phyloP scores from a whole-genome alignment of 2,888 invertebrate genomes.

The Julus scandinavius region DNA sequence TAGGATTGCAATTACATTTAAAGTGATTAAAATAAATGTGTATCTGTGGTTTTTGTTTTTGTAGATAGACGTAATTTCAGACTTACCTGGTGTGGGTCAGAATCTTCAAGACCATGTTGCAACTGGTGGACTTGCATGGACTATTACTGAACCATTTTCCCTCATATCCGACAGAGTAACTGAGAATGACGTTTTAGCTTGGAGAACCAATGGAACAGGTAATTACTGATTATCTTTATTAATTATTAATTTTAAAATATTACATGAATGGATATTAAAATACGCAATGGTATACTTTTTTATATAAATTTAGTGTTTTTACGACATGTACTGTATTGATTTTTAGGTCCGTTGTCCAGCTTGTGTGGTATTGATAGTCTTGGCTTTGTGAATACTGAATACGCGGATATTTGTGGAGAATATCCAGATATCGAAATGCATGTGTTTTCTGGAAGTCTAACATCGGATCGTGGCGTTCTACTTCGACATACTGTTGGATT shows the following conservation, averaged over 20 bases:
- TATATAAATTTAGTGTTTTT: too few relatives aligned
- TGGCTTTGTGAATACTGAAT: conserved; percentile 90
- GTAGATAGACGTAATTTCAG: conserved; percentile 73
- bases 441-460: conserved; percentile 72
- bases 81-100: conserved; percentile 81
- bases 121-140: conserved; percentile 81
- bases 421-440: conserved; percentile 95
- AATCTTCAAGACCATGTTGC: conserved; percentile 92
- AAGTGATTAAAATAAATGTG: not conserved
- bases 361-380: conserved; percentile 88
- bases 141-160: conserved; percentile 39
- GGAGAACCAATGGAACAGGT: not conserved
- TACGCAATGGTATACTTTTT: too few relatives aligned
- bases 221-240: not conserved
- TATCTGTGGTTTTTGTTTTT: not conserved
- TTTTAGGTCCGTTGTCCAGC: conserved; percentile 82
- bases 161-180: not conserved
- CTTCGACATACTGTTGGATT: not conserved
- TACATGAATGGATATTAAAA: too few relatives aligned
- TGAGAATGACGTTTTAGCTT: not conserved
- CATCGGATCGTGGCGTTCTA: conserved; percentile 67
- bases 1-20: not conserved
- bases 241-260: not conserved
- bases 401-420: conserved; percentile 85
- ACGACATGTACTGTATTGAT: not conserved